A percentile compares a stretch with the other conserved stretches of the same genome.
These are phyloP conservation scores for Ptychodera flava DNA, from an alignment of 35 echinoderm and acorn worm species.

Conservation along the genomic window DNA sequence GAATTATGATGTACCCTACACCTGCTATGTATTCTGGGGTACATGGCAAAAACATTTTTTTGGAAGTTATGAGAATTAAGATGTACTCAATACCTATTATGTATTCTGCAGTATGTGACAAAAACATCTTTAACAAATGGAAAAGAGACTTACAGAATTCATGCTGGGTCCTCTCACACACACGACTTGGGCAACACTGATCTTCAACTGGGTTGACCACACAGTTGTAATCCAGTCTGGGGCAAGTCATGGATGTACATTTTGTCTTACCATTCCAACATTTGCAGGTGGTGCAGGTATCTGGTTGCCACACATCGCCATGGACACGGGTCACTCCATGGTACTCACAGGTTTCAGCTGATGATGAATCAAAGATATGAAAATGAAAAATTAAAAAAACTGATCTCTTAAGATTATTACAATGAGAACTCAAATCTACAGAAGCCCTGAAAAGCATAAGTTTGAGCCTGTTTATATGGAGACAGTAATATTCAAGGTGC, in stretches of 20 bases:
- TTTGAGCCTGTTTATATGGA: too few species aligned
- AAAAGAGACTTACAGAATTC: not conserved
- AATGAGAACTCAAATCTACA: too few species aligned
- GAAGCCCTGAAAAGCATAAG: too few species aligned
- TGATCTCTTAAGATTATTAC: too few species aligned
- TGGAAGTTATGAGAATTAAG: too few species aligned
- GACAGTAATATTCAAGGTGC: too few species aligned
- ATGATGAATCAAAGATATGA: not conserved
- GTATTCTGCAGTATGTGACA: too few species aligned
- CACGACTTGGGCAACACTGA: conserved; percentile 18
- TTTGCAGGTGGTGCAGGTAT: conserved; percentile 23
- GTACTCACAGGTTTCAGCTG: not conserved
- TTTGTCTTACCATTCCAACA: conserved; percentile 33
- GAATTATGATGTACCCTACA: too few species aligned
- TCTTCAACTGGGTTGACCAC: conserved; percentile 14
- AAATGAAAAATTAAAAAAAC: not conserved
- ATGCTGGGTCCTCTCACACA: not conserved
- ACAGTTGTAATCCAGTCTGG: not conserved
- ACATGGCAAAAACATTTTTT: too few species aligned
- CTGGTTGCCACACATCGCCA: conserved; percentile 24
- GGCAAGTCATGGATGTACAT: conserved; percentile 11
- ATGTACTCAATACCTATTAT: too few species aligned
- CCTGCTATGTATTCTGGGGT: too few species aligned
- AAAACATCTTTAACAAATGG: too few species aligned
- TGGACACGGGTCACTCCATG: conserved; percentile 16